phyloP scores from a whole-genome alignment of 2,888 invertebrate genomes.

The Agyllia agylla region DNA sequence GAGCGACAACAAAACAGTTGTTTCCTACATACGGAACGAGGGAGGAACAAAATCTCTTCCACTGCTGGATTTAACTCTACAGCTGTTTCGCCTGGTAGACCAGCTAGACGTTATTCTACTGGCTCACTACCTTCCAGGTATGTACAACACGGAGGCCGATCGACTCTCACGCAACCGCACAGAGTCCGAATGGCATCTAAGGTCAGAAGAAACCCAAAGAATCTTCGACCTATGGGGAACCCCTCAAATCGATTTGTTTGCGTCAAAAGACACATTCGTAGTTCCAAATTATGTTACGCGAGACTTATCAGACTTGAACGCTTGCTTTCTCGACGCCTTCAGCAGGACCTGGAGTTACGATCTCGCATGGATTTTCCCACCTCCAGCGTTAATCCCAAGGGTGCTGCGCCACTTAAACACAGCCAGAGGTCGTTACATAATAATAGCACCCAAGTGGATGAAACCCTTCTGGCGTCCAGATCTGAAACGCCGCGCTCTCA shows the following conservation, averaged over 20 bases:
- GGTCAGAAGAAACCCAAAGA: slow-evolving; percentile 24
- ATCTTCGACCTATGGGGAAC: slow-evolving; percentile 67
- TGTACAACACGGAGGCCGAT: slow-evolving; percentile 72
- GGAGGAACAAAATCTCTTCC: slow-evolving; percentile 70
- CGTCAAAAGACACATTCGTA: slow-evolving; percentile 61
- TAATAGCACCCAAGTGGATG: slow-evolving; percentile 50
- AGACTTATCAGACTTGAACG: slow-evolving; percentile 63
- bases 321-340: slow-evolving; percentile 72
- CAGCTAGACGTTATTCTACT: slow-evolving; percentile 42
- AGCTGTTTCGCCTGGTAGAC: not conserved
- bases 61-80: slow-evolving; percentile 55
- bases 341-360: slow-evolving; percentile 31
- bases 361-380: slow-evolving; percentile 64
- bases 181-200: slow-evolving; percentile 70
- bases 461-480: slow-evolving; percentile 42
- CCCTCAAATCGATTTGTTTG: slow-evolving; percentile 75
- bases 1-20: slow-evolving; percentile 75
- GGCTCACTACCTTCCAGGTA: slow-evolving; percentile 71
- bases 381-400: slow-evolving; percentile 47
- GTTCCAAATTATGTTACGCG: slow-evolving; percentile 64
- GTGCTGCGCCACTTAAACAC: slow-evolving; percentile 43
- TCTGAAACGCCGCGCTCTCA: slow-evolving; percentile 21
- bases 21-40: slow-evolving; percentile 74
- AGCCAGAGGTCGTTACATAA: slow-evolving; percentile 1
- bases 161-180: slow-evolving; percentile 48